phyloP scores from a whole-genome alignment of 2,113 vertebrate species.

The Osmerus eperlanus region DNA sequence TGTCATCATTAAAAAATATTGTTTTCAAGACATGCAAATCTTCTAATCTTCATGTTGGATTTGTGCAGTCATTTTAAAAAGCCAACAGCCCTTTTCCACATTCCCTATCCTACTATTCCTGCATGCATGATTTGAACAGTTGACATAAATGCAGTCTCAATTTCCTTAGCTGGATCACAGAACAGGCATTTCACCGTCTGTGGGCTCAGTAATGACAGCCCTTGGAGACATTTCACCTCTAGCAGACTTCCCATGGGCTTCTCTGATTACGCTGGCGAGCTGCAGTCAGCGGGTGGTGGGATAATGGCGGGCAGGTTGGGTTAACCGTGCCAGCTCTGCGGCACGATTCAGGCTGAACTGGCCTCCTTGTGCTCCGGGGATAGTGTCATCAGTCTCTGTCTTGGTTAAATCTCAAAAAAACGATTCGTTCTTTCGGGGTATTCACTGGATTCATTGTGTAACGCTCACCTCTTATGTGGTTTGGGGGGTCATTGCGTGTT shows the following conservation, averaged over 20 bases:
- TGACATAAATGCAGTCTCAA: neutral
- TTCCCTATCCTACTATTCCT: neutral
- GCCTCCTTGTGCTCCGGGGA: too few relatives aligned
- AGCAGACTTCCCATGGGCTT: slow-evolving; percentile 20
- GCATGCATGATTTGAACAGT: neutral
- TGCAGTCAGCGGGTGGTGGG: slow-evolving; percentile 9
- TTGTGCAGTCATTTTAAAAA: too few relatives aligned
- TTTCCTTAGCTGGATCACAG: neutral
- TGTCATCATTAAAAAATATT: too few relatives aligned
- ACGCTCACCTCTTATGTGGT: too few relatives aligned
- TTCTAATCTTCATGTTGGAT: too few relatives aligned
- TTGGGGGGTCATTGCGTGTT: too few relatives aligned
- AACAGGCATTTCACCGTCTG: neutral
- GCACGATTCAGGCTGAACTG: neutral
- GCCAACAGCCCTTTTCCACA: neutral
- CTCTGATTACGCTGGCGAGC: slow-evolving; percentile 12
- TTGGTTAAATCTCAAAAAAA: too few relatives aligned
- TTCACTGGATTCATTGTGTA: too few relatives aligned
- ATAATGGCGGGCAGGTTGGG: neutral
- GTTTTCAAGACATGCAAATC: too few relatives aligned
- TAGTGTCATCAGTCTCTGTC: too few relatives aligned
- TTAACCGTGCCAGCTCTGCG: neutral
- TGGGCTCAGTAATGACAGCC: slow-evolving; percentile 12
- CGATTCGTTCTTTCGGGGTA: too few relatives aligned
- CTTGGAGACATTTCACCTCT: slow-evolving; percentile 27